Evolutionary conservation across 2,113 vertebrate genomes (phyloP), one percentile per base, ranked within the genome.

Genomic region (Toxotes chatareus): DNA sequence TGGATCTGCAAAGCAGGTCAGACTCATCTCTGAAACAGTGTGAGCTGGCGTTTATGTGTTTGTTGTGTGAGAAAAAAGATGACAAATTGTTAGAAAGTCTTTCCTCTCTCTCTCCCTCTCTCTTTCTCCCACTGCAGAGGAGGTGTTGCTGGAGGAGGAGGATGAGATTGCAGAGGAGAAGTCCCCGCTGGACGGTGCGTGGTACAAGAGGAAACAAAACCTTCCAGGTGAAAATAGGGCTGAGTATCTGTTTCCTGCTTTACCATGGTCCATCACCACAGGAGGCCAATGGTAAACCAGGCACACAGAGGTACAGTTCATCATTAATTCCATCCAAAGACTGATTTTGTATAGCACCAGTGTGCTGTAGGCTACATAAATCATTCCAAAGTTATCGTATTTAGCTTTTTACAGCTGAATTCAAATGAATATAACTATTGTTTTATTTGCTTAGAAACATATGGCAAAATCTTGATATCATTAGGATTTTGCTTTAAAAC

Each of bases 141-240:
- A 99, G 87, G 98, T 99, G 71, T 95, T 99, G 95, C 93, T 99
- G 93, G 98, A 98, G 0, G 98, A 99, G 81, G 98, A 99, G 86
- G 98, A 99, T 82, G 97, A 97, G 93, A 98, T 98, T 0, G 98
- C 98, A 0, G 98, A 98, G 80, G 98, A 99, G 92, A 99, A 99
- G 83, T 98, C 97, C 68, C 97, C 98, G 23, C 85, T 99, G 95
- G 98, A 99, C 51, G 96, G 97, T 95, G 94, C 93, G 42, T 96
- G 95, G 95, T 95, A 95, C 93, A 95, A 92, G 90, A 95, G 91
- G 92, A 95, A 95, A 73, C 94, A 95, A 64, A 95, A 93, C 87
- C 92, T 94, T 65, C 86, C 94, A 93, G 95, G 95, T 95, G 89
- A 93, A 80, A 87, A 69, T 61, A 69, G 44, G 61, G 46, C 61